A percentile compares a stretch with the other conserved stretches of the same genome.
These are phyloP conservation scores for Phaetusa simplex DNA, from an alignment of 2,113 vertebrate genomes.

Conservation along the genomic window DNA sequence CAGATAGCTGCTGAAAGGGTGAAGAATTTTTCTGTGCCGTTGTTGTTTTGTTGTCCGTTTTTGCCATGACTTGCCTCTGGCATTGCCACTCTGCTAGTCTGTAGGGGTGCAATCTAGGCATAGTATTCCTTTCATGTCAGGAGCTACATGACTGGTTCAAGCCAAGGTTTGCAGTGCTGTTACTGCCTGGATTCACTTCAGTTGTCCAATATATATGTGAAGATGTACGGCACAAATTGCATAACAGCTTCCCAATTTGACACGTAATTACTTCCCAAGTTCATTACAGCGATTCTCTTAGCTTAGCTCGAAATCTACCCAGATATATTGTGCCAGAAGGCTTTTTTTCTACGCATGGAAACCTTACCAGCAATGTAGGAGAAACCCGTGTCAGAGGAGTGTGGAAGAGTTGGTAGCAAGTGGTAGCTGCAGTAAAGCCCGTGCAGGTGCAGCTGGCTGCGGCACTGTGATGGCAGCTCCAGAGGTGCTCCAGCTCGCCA, in stretches of 20 bases:
- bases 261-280: neutral
- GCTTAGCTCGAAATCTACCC: neutral
- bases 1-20: neutral
- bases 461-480: neutral
- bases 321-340: neutral
- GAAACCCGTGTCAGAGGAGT: neutral
- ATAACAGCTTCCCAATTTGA: neutral
- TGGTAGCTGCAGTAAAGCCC: neutral
- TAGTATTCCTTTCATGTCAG: neutral
- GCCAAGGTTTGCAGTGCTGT: neutral
- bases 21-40: neutral
- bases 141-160: fast-evolving
- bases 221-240: neutral
- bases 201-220: fast-evolving
- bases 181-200: neutral
- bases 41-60: fast-evolving
- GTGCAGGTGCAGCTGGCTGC: neutral
- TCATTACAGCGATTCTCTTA: neutral
- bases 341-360: neutral
- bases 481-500: neutral
- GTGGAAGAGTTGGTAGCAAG: neutral
- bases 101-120: neutral
- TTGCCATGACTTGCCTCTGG: neutral
- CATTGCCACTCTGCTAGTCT: neutral
- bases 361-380: neutral